A percentile compares a stretch with the other conserved stretches of the same genome.
Conservation (phyloP, 2,797 vertebrate species). For the Hybognathus amarus region DNA sequence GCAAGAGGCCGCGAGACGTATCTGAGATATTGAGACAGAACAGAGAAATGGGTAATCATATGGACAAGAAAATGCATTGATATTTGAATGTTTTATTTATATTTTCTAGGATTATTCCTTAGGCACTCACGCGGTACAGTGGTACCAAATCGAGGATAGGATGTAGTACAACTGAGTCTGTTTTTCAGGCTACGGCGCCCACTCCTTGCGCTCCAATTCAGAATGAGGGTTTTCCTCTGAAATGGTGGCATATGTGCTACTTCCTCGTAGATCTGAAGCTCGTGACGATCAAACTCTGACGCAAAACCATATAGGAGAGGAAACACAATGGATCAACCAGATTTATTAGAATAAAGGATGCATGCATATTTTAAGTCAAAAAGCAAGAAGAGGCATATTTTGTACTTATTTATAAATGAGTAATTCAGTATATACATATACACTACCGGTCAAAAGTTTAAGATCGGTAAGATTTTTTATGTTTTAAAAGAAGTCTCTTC, state of each 20-base stretch:
- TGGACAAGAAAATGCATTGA: not conserved
- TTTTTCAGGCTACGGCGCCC: conserved; percentile 95
- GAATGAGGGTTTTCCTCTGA: conserved; percentile 94
- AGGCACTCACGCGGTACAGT: conserved; percentile 91
- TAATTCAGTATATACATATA: not conserved
- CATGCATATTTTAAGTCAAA: not conserved
- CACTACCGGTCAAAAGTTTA: too few species aligned
- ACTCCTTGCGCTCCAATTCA: conserved; percentile 98
- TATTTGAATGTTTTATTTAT: not conserved
- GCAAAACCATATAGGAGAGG: conserved; percentile 6
- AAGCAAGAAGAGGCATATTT: not conserved
- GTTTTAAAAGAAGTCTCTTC: too few species aligned
- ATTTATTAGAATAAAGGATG: not conserved
- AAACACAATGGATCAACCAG: not conserved
- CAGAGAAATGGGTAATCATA: not conserved
- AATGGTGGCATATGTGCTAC: conserved; percentile 96
- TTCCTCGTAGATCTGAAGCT: conserved; percentile 98
- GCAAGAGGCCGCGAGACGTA: conserved; percentile 93
- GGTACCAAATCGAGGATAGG: conserved; percentile 90
- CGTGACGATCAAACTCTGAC: conserved; percentile 96
- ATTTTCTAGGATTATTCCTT: not conserved
- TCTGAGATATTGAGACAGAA: conserved; percentile 71
- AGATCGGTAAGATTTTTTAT: too few species aligned
- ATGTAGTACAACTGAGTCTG: conserved; percentile 90
- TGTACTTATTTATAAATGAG: not conserved